Base-by-base conservation (phyloP, 2,113 vertebrate species). In the Corapipo altera region DNA sequence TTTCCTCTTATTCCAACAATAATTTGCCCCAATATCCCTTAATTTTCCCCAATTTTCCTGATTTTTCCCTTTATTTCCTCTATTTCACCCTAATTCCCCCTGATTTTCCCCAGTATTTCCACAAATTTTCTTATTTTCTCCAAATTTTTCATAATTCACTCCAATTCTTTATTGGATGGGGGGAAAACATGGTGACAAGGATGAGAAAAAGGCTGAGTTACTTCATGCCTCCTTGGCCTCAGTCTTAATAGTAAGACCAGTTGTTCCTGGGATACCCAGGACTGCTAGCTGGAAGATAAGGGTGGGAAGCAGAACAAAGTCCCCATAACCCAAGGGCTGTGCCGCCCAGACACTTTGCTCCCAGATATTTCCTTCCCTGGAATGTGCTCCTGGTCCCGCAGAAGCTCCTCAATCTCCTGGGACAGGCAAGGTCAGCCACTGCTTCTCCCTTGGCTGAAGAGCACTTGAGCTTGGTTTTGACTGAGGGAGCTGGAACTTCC, bases 161-260 rank as follows among this genome's bases (percentile, higher is more conserved):
- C 41, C 12, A 64, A 43, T 28, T 11, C 10, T 44, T 84, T 28
- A 24, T 43, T 57, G 35, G 35, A 17, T 49, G 20, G 15, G 8
- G 9, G 30, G 41, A 7, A 62, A 64, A 28, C 20, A 26, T 3
- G 33, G 30, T 0, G 0, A 27, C 30, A 49, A 16, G 71, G 48
- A 27, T 70, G 49, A 84, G 30, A 32, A 33, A 84, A 43, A 70
- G 12, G 10, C 32, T 57, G 27, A 24, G 43, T 23, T 64, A 8
- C 32, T 35, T 64, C 32, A 37, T 49, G 27, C 15, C 35, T 55
- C 35, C 55, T 70, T 51, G n/a, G 26, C 26, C 48, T 77, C 57
- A 43, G n/a, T 43, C 49, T 84, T 16, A 32, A 16, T 4, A 43
- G 41, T 9, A 23, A 76, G 27, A 64, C 26, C 17, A 43, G 35